These are phyloP conservation scores for Dysidea cf. avara DNA, from an alignment of 37 sponge, comb jelly and placozoan genomes.

Conservation along the genomic window DNA sequence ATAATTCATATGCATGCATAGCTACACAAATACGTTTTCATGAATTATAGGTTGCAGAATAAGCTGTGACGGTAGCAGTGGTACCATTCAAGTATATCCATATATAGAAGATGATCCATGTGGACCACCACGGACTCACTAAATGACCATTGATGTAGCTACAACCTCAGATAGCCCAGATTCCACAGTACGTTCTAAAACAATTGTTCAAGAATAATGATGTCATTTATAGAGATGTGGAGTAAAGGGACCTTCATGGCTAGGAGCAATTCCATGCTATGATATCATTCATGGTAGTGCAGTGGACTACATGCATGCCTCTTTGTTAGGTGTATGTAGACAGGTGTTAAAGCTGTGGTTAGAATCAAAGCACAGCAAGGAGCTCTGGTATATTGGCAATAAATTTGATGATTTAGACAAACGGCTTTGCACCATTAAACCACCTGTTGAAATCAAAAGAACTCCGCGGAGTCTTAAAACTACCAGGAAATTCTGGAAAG, in stretches of 20 bases:
- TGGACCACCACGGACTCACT: conserved; percentile 24
- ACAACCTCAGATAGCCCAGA: not conserved
- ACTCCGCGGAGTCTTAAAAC: conserved; percentile 24
- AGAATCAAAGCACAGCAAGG: conserved; percentile 8
- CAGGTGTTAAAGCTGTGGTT: conserved; percentile 42
- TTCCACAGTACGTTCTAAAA: not conserved
- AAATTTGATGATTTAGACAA: not conserved
- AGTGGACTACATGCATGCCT: conserved; percentile 49
- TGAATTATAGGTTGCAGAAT: conserved; percentile 4
- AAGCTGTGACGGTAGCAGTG: not conserved
- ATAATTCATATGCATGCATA: too few relatives aligned
- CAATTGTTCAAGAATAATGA: too few relatives aligned
- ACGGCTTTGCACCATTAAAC: conserved; percentile 16
- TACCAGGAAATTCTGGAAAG: conserved; percentile 51
- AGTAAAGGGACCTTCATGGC: conserved; percentile 37
- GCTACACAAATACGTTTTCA: too few relatives aligned
- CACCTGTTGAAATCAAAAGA: conserved; percentile 32
- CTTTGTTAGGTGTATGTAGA: conserved; percentile 29
- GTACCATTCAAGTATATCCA: conserved; percentile 32
- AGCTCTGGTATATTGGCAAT: conserved; percentile 36
- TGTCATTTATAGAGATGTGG: conserved; percentile 24
- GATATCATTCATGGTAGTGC: conserved; percentile 29
- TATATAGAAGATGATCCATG: conserved; percentile 22
- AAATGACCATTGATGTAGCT: not conserved
- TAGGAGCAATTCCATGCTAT: conserved; percentile 29